A percentile compares a stretch with the other conserved stretches of the same genome.
These are phyloP conservation scores for Pachyramphus minor DNA, from an alignment of 2,113 vertebrate genomes.

Conservation along the genomic window DNA sequence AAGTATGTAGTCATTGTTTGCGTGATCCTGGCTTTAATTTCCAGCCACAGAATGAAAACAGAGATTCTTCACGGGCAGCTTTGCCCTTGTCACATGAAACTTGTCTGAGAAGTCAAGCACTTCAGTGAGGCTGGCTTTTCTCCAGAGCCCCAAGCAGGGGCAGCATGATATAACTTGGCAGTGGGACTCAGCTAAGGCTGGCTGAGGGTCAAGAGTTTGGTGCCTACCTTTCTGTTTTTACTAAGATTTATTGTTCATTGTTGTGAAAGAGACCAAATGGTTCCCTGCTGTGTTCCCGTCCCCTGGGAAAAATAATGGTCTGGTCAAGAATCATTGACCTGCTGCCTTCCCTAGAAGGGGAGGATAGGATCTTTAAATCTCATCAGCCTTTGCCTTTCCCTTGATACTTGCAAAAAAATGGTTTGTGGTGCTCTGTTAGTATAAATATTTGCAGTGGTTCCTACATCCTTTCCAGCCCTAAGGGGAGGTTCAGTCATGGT, in stretches of 20 bases:
- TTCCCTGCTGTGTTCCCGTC: not conserved
- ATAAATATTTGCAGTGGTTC: conserved; percentile 1
- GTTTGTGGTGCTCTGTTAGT: not conserved
- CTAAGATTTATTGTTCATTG: not conserved
- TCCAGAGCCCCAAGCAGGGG: not conserved
- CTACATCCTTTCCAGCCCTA: not conserved
- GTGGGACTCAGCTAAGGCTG: not conserved
- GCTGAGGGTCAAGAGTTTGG: not conserved
- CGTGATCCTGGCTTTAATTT: not conserved
- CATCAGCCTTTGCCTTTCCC: not conserved
- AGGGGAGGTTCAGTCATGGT: not conserved
- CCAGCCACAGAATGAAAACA: not conserved
- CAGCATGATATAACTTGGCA: not conserved
- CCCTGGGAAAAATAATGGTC: not conserved
- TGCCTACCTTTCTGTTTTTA: not conserved
- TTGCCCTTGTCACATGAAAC: not conserved
- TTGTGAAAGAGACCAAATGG: not conserved
- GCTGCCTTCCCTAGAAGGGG: conserved; percentile 1
- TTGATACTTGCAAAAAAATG: not conserved
- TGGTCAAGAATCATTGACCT: not conserved
- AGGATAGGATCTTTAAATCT: not conserved
- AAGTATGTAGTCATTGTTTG: accelerated
- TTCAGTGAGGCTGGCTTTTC: not conserved
- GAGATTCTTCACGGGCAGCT: not conserved
- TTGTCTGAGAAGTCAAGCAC: not conserved